A percentile compares a stretch with the other conserved stretches of the same genome.
Conservation (phyloP, 2,888 invertebrate species). For the Pandemis corylana region DNA sequence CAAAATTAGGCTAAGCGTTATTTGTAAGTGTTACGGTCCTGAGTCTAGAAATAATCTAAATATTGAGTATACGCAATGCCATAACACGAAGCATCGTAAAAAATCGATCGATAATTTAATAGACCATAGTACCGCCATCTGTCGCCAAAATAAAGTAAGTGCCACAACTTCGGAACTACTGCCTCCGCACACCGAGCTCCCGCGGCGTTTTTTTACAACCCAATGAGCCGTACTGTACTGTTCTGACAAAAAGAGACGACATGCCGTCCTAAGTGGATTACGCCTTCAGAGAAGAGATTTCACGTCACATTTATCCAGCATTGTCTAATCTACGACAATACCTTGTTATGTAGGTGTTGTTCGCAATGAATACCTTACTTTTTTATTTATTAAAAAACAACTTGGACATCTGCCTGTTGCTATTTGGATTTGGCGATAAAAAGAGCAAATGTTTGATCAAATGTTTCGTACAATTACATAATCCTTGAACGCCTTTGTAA, state of each 20-base stretch:
- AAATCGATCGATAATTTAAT: neutral
- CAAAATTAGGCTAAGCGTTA: no score
- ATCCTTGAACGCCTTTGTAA: conserved; percentile 33
- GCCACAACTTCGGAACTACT: conserved; percentile 11
- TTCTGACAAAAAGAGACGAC: conserved; percentile 77
- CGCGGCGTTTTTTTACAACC: conserved; percentile 78
- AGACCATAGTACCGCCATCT: conserved; percentile 60
- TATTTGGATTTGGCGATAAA: conserved; percentile 65
- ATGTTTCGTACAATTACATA: conserved; percentile 34
- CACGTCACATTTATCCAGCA: conserved; percentile 78
- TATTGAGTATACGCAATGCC: no score
- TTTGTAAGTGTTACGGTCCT: no score
- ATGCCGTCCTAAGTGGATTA: conserved; percentile 84
- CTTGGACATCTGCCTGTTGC: conserved; percentile 74
- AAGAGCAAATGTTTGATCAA: conserved; percentile 59
- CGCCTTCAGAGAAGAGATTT: conserved; percentile 73
- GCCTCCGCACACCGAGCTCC: conserved; percentile 73
- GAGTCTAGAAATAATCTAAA: no score
- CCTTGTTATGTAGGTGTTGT: conserved; percentile 81
- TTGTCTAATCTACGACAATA: conserved; percentile 71
- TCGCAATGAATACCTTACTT: conserved; percentile 70
- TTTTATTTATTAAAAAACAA: conserved; percentile 67
- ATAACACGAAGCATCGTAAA: neutral
- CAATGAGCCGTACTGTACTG: conserved; percentile 74
- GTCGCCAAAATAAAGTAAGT: conserved; percentile 45